Evolutionary conservation across 2,888 invertebrate genomes (phyloP), one percentile per base, ranked within the genome.

Genomic region (Sesamia inferens): DNA sequence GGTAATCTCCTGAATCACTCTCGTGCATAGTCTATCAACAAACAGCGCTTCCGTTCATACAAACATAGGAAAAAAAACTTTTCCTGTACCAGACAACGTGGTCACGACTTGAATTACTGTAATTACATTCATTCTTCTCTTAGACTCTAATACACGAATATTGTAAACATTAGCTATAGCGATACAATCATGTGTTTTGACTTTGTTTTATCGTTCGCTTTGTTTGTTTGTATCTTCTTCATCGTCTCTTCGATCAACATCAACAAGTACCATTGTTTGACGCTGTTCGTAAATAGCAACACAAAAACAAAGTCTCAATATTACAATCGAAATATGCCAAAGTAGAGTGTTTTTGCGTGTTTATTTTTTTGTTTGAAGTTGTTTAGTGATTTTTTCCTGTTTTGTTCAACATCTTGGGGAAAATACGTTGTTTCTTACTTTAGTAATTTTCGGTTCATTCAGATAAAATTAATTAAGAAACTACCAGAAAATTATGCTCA

Each of bases 1-100:
- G 81, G 90, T 92, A 93, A 94, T 94, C 92, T 91, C 86, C 86
- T 84, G 84, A 92, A 90, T 90, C 88, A 86, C 87, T 87, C 88
- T 92, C 91, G 90, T 92, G 91, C 85, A 85, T 86, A 87, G 85
- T 85, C 88, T 90, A 91, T 91, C 92, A 93, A 90, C 85, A 89
- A 82, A 84, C 84, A 78, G 79, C 80, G 88, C 92, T 93, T 95
- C 94, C 94, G 94, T 92, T 88, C 84, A 85, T 84, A 85, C 85
- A 84, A 87, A 86, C 85, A 86, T 79, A 85, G 88, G 83, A 86
- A 90, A 91, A 91, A 84, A 90, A 90, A 87, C 86, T 87, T 90
- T 91, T 91, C 90, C 91, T 91, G 89, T 89, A 81, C 68, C 76
- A 78, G 79, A 74, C 74, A 78, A 81, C 78, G 80, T 81, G 79